Conservation (phyloP, 2,113 vertebrate genomes). For the Oplegnathus fasciatus region DNA sequence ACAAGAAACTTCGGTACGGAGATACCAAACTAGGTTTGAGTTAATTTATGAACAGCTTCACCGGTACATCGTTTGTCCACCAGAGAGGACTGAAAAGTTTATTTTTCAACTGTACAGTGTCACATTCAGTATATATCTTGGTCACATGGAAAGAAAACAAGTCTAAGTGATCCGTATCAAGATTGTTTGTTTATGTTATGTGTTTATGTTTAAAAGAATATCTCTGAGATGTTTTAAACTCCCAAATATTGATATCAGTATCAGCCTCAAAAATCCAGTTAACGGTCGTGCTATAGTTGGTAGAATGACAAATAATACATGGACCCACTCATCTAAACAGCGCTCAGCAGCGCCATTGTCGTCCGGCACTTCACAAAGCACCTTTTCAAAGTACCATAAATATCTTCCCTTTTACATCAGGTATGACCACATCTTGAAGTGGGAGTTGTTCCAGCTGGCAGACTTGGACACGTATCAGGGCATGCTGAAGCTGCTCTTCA, state of each 20-base stretch:
- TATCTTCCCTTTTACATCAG: constrained; percentile 77
- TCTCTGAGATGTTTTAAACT: too few relatives aligned
- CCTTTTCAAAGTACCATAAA: background rate
- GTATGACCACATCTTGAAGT: constrained; percentile 99
- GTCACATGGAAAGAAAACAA: background rate
- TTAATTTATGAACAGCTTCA: too few relatives aligned
- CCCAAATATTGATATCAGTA: too few relatives aligned
- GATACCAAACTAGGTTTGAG: too few relatives aligned
- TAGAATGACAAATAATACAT: background rate
- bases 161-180: background rate
- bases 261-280: background rate
- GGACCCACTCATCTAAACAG: background rate
- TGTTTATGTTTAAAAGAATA: background rate
- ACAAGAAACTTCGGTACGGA: too few relatives aligned
- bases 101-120: too few relatives aligned
- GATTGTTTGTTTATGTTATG: too few relatives aligned
- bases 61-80: too few relatives aligned
- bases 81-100: too few relatives aligned
- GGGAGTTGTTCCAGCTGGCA: constrained; percentile 98
- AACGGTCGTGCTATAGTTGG: background rate
- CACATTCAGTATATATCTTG: background rate
- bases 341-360: background rate
- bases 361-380: background rate
- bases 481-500: constrained; percentile 99
- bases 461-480: constrained; percentile 99